These are phyloP conservation scores for Chorisops tibialis DNA, from an alignment of 2,888 invertebrate genomes.

Conservation along the genomic window DNA sequence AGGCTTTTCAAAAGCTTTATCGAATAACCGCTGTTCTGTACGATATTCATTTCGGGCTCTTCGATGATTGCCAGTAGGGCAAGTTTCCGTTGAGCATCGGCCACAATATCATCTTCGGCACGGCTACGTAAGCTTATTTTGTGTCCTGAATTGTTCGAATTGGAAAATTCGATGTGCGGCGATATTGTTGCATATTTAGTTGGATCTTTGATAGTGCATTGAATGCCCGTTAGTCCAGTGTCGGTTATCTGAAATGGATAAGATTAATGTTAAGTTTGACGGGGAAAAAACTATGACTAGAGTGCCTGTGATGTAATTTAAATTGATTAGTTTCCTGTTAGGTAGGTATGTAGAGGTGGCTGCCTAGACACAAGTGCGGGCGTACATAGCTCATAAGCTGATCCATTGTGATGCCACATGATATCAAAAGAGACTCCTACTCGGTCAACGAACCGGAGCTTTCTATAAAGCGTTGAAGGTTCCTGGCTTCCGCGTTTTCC, in stretches of 20 bases:
- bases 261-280: too few species aligned
- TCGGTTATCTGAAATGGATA: conserved; percentile 56
- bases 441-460: too few species aligned
- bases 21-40: conserved; percentile 52
- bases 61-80: conserved; percentile 63
- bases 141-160: conserved; percentile 48
- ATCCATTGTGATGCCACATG: too few species aligned
- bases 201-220: neutral
- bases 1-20: conserved; percentile 58
- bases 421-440: too few species aligned
- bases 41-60: conserved; percentile 41
- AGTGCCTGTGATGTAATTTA: too few species aligned
- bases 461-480: too few species aligned
- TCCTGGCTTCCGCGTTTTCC: too few species aligned
- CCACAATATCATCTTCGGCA: conserved; percentile 67
- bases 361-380: too few species aligned
- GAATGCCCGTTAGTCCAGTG: conserved; percentile 66
- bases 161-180: neutral
- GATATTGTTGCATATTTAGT: neutral
- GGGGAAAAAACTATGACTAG: too few species aligned
- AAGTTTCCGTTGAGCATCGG: conserved; percentile 62
- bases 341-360: too few species aligned
- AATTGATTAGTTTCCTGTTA: too few species aligned
- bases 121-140: conserved; percentile 58
- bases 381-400: too few species aligned